phyloP scores from a whole-genome alignment of 2,113 vertebrate genomes.

The Edolisoma coerulescens region DNA sequence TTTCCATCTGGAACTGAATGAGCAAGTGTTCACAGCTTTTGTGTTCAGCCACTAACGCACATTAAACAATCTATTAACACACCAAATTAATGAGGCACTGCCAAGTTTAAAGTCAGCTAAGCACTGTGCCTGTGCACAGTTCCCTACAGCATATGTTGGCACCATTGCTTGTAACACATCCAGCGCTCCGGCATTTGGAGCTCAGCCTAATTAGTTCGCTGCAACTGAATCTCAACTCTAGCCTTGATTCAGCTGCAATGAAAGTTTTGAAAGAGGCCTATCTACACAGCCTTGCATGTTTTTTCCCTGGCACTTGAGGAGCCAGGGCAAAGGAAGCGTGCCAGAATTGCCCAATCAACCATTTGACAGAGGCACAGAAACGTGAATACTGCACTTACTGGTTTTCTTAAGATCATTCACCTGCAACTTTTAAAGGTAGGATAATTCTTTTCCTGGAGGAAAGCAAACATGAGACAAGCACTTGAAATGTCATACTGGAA shows the following conservation, averaged over 20 bases:
- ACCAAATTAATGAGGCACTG: constrained; percentile 29
- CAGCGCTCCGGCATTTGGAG: neutral
- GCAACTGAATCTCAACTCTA: constrained; percentile 34
- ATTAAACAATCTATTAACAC: constrained; percentile 36
- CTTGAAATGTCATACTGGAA: neutral
- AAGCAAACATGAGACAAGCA: neutral
- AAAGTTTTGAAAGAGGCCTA: constrained; percentile 26
- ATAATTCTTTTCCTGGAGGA: neutral
- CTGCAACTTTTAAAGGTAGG: neutral
- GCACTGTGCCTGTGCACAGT: neutral
- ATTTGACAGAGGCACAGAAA: neutral
- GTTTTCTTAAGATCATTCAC: constrained; percentile 8
- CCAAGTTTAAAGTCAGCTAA: constrained; percentile 13
- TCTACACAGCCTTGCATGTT: neutral
- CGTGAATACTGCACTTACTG: neutral
- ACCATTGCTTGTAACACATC: neutral
- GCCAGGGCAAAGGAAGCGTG: neutral
- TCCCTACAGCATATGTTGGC: constrained; percentile 1
- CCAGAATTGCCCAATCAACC: constrained; percentile 32
- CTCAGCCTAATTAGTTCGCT: constrained; percentile 48
- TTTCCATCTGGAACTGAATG: constrained; percentile 1
- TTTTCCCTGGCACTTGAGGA: neutral
- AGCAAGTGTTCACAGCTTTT: neutral
- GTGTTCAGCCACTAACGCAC: neutral
- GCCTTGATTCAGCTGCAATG: neutral